A percentile compares a stretch with the other conserved stretches of the same genome.
phyloP scores from a whole-genome alignment of 1,140 invertebrate genomes.

The Neodiprion pinetum region DNA sequence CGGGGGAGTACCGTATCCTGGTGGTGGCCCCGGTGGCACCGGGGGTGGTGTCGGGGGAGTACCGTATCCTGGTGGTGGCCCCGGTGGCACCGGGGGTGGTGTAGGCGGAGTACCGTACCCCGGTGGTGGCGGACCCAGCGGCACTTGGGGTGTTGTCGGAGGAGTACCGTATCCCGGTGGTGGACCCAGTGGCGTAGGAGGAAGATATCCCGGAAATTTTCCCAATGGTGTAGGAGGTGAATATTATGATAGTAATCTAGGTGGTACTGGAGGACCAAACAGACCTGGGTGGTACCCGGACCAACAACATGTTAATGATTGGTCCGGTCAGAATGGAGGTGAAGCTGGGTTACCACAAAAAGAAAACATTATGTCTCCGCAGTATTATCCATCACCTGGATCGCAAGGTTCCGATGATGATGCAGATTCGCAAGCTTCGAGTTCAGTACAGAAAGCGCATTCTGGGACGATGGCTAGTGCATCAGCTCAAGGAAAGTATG shows the following conservation, averaged over 20 bases:
- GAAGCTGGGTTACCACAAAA: slow-evolving; percentile 15
- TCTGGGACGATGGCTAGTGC: slow-evolving; percentile 74
- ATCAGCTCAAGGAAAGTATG: slow-evolving; percentile 75
- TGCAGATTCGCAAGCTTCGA: slow-evolving; percentile 78
- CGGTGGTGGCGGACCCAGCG: background rate
- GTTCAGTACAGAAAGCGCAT: slow-evolving; percentile 72
- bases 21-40: no score
- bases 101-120: background rate
- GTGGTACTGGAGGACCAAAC: slow-evolving; percentile 6
- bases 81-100: no score
- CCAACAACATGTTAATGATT: no score
- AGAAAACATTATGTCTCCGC: background rate
- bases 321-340: background rate
- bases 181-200: background rate
- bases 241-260: slow-evolving; percentile 12
- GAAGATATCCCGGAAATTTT: slow-evolving; percentile 25
- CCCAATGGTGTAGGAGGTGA: slow-evolving; percentile 16
- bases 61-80: no score
- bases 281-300: background rate
- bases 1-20: background rate
- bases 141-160: background rate
- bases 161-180: slow-evolving; percentile 18
- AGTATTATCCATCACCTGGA: background rate
- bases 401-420: slow-evolving; percentile 54
- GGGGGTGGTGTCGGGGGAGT: no score